Evolutionary conservation across 2,888 invertebrate genomes (phyloP).

Genomic region (Thelaira solivaga): DNA sequence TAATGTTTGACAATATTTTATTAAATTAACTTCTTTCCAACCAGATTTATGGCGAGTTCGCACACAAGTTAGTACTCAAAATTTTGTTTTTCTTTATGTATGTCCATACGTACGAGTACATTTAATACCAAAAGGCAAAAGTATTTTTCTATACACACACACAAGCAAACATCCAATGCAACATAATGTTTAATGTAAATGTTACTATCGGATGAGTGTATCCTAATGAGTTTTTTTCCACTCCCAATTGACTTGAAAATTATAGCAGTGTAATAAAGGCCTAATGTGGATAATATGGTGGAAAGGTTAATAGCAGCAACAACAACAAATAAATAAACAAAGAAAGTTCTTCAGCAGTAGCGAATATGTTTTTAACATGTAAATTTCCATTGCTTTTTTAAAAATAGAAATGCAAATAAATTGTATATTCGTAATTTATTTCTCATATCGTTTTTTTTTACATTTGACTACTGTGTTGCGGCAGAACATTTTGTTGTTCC

Average conservation of each 20-base stretch:
- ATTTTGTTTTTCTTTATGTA: too few species aligned
- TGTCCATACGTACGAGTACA: too few species aligned
- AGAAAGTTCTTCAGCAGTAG: not conserved
- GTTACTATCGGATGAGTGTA: not conserved
- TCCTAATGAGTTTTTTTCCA: constrained; percentile 22
- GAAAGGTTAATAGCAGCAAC: constrained; percentile 13
- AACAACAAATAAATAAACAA: too few species aligned
- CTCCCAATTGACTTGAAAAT: constrained; percentile 20
- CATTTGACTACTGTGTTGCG: not conserved
- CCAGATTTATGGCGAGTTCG: too few species aligned
- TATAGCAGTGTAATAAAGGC: constrained; percentile 1
- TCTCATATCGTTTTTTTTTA: not conserved
- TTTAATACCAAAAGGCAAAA: not conserved
- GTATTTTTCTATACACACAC: too few species aligned
- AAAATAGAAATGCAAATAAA: not conserved
- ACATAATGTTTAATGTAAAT: not conserved
- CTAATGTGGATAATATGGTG: constrained; percentile 12
- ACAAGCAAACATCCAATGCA: not conserved
- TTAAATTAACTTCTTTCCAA: too few species aligned
- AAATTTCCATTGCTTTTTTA: not conserved
- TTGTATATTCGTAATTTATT: not conserved
- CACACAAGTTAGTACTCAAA: too few species aligned
- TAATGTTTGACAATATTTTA: too few species aligned
- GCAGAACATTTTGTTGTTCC: not conserved
- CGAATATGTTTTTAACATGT: not conserved